Conservation (phyloP, 2,888 invertebrate genomes). For the Agonopterix subpropinquella region DNA sequence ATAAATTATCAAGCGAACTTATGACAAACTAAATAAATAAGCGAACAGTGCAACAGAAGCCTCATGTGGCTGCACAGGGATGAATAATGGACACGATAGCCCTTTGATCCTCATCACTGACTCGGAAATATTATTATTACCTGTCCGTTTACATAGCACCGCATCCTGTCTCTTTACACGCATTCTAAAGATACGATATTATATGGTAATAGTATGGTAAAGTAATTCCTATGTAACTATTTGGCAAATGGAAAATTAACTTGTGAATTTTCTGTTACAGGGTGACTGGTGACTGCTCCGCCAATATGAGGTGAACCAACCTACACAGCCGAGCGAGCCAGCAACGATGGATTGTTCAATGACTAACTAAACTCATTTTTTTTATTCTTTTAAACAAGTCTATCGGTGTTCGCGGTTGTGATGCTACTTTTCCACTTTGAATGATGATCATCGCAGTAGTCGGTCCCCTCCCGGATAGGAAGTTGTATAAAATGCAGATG, state of each 20-base stretch:
- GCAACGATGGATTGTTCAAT: constrained; percentile 28
- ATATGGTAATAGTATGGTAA: no score
- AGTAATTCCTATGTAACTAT: no score
- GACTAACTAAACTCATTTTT: constrained; percentile 2
- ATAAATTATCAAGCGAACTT: no score
- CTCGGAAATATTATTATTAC: constrained; percentile 1
- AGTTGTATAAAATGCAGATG: constrained; percentile 24
- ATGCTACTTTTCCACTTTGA: constrained; percentile 9
- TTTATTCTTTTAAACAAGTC: constrained; percentile 10
- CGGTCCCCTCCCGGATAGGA: neutral
- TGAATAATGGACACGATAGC: neutral
- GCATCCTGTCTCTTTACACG: no score
- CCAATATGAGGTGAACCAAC: constrained; percentile 19
- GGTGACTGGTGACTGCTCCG: neutral
- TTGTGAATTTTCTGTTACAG: no score
- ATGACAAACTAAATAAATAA: no score
- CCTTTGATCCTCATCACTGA: constrained; percentile 4
- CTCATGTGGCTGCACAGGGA: neutral
- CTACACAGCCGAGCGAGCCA: constrained; percentile 7
- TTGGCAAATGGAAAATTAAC: no score
- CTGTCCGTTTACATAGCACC: neutral
- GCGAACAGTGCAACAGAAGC: no score
- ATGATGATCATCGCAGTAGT: neutral
- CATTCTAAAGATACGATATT: no score
- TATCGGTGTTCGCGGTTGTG: constrained; percentile 27